Base-by-base conservation (phyloP, 2,888 invertebrate species). In the Oscheius sp. region DNA sequence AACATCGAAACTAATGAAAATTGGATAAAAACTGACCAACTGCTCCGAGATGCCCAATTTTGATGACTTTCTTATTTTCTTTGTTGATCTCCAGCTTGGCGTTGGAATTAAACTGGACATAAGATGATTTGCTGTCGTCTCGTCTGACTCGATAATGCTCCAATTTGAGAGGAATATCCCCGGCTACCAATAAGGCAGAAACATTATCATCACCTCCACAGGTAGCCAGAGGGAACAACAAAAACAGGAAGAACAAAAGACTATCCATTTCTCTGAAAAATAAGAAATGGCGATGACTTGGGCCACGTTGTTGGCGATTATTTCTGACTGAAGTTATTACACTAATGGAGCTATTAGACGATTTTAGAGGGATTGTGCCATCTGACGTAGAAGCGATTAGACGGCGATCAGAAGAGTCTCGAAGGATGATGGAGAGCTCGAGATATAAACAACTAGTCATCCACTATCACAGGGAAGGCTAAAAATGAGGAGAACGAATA, bases 1-100 rank as follows among this genome's bases (percentile, higher is more conserved):
- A n/a, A n/a, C n/a, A n/a, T n/a, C n/a, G n/a, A n/a, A n/a, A n/a
- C n/a, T n/a, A n/a, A n/a, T n/a, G n/a, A n/a, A n/a, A n/a, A n/a
- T n/a, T n/a, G n/a, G n/a, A n/a, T n/a, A n/a, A n/a, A n/a, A n/a
- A 50, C 71, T 69, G 31, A 65, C 76, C 78, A 55, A 70, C 70
- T 3, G 78, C 78, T 69, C 78, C 78, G 25, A 78, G 61, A 66
- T 78, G 78, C 17, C 75, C 78, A 12, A 78, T 75, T 37, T 70
- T 72, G 65, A 78, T 78, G 37, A 78, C 73, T 58, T 66, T 65
- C 64, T 71, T 75, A 34, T 76, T 69, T 17, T 76, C 70, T 29
- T 68, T 68, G 64, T 76, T 76, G 20, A 73, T 29, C 45, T 76
- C 76, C 42, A 76, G 65, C 42, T 76, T 76, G 2, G 74, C 57